Base-by-base conservation (phyloP, 1,140 invertebrate genomes). In the Akabosia matsudoensis region DNA sequence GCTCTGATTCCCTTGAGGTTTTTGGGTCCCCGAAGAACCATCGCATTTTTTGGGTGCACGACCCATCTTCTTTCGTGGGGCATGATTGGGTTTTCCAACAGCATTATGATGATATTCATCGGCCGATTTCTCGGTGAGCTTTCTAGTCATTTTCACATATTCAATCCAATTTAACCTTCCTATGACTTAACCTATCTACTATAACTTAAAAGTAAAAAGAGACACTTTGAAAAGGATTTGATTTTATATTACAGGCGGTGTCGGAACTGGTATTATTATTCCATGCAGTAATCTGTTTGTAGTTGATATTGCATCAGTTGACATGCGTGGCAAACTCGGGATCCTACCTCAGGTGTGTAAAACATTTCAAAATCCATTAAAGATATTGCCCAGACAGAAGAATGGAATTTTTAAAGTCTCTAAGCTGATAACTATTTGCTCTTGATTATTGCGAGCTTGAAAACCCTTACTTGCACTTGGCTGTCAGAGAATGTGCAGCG, bases 341-440 rank as follows among this genome's bases (percentile, higher is more conserved):
- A 77, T 74, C 7, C n/a, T 79, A 18, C 73, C 77, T 14, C 79
- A 80, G 70, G 79, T 80, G 74, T 45, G 33, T n/a, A n/a, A n/a
- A n/a, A n/a, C n/a, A n/a, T n/a, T n/a, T n/a, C n/a, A n/a, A n/a
- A n/a, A n/a, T n/a, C n/a, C n/a, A n/a, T n/a, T n/a, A n/a, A n/a
- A n/a, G n/a, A n/a, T n/a, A n/a, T n/a, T n/a, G n/a, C n/a, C n/a
- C n/a, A n/a, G n/a, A n/a, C n/a, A n/a, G n/a, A n/a, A n/a, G n/a
- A n/a, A n/a, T n/a, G n/a, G n/a, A n/a, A n/a, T n/a, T n/a, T n/a
- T n/a, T n/a, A n/a, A n/a, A n/a, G n/a, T n/a, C n/a, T n/a, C n/a
- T n/a, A n/a, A n/a, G n/a, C n/a, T n/a, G n/a, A n/a, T n/a, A n/a
- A n/a, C n/a, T n/a, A n/a, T n/a, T n/a, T n/a, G n/a, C n/a, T n/a